Base-by-base conservation (phyloP, 2,113 vertebrate species). In the Lutjanus erythropterus region DNA sequence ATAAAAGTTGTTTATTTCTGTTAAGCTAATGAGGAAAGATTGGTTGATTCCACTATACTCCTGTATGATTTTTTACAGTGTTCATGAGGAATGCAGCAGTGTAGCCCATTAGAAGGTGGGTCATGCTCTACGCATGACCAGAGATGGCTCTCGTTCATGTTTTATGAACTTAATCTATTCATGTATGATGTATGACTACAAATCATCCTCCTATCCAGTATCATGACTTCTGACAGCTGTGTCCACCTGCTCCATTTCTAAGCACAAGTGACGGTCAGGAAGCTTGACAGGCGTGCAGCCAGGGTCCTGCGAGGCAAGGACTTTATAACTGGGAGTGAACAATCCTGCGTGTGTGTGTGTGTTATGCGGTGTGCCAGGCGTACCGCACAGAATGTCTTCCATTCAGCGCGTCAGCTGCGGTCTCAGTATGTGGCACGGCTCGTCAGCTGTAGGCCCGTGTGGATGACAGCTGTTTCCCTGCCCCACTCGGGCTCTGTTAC, bases 381-480 rank as follows among this genome's bases (percentile, higher is more conserved):
- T 68, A 25, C 56, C 52, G 72, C 86, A 82, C 67, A 76, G 55
- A 82, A 64, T 82, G 79, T 77, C 62, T 73, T 69, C 79, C 62
- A 78, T 88, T 89, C 67, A 88, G 46, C 12, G 56, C 60, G 90
- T 89, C 92, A 93, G 91, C 91, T 92, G 92, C 76, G 78, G 79
- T 23, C 89, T 83, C 88, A 77, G 86, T 89, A 86, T 91, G 93
- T 58, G 86, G 89, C 53, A 33, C 5, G 65, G 84, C 70, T 52
- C 16, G 76, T 93, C 93, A 94, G 91, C 91, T 94, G 92, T 69
- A 76, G 90, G 68, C 71, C 70, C 16, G 67, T 83, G 88, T 80
- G 75, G 72, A 18, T 86, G 86, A 87, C 90, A 95, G 93, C 90
- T 94, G 93, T 84, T 90, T 84, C 67, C 50, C 66, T 77, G 72